Evolutionary conservation across 1,140 invertebrate species (phyloP).

Genomic region (Polypedilum vanderplanki): DNA sequence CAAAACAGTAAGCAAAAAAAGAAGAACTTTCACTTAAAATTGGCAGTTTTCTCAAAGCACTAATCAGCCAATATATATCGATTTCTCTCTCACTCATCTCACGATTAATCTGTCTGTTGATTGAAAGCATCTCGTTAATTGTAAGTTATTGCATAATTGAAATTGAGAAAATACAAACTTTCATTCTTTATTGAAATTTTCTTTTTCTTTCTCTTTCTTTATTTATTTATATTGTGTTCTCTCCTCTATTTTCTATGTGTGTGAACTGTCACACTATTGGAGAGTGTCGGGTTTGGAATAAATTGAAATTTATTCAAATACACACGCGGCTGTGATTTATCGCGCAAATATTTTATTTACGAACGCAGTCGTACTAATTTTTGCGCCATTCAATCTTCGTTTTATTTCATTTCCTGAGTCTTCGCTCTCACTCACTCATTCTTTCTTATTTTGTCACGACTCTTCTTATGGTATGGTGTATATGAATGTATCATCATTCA

Average conservation of each 20-base stretch:
- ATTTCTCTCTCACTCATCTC: neutral
- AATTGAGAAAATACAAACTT: neutral
- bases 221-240: too few relatives aligned
- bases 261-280: neutral
- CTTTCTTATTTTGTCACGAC: neutral
- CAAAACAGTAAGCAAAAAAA: neutral
- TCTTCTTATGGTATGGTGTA: neutral
- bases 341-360: constrained; percentile 12
- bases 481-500: neutral
- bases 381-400: neutral
- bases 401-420: neutral
- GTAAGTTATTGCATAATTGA: constrained; percentile 14
- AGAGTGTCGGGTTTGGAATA: neutral
- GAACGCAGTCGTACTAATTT: neutral
- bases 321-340: neutral
- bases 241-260: neutral
- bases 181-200: neutral
- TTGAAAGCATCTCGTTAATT: constrained; percentile 1
- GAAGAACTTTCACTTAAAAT: constrained; percentile 4
- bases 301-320: too few relatives aligned
- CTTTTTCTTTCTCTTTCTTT: too few relatives aligned
- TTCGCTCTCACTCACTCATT: neutral
- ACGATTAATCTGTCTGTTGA: neutral
- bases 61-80: constrained; percentile 1
- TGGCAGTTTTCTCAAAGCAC: constrained; percentile 8